phyloP scores from a whole-genome alignment of 2,888 invertebrate species.

The Amiota communis region DNA sequence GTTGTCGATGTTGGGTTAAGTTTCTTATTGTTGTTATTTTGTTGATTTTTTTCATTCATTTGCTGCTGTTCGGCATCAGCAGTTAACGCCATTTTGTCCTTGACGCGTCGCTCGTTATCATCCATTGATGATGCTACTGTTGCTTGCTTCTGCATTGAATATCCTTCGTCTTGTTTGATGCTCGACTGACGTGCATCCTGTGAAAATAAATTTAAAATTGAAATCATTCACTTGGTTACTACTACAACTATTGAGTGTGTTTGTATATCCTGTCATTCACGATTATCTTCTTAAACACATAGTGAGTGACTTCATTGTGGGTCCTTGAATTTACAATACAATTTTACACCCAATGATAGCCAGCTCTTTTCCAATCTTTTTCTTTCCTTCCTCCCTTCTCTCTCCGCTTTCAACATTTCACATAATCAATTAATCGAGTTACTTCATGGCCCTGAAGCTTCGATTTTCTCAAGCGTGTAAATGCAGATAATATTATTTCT shows the following conservation, averaged over 20 bases:
- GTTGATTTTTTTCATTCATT: constrained; percentile 9
- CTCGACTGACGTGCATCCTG: constrained; percentile 19
- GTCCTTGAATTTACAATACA: background rate
- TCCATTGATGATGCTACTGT: constrained; percentile 20
- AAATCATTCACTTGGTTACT: background rate
- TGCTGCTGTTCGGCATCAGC: constrained; percentile 26
- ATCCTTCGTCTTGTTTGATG: constrained; percentile 32
- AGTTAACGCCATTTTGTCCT: constrained; percentile 22
- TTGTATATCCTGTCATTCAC: constrained; percentile 1
- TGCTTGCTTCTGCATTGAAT: background rate
- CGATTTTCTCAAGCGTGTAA: constrained; percentile 25
- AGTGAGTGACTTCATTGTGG: background rate
- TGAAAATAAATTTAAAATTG: constrained; percentile 19
- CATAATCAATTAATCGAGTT: constrained; percentile 22
- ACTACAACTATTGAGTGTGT: background rate
- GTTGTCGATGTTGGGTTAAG: constrained; percentile 13
- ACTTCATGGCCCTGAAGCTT: constrained; percentile 7
- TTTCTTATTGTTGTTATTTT: constrained; percentile 28
- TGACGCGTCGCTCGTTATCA: constrained; percentile 24
- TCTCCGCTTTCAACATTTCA: too few relatives aligned
- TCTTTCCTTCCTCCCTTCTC: too few relatives aligned
- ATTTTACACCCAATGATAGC: too few relatives aligned
- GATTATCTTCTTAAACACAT: constrained; percentile 8
- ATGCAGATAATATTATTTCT: constrained; percentile 14
- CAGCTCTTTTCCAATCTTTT: too few relatives aligned